Evolutionary conservation across 2,113 vertebrate species (phyloP).

Genomic region (Phaethornis superciliosus): DNA sequence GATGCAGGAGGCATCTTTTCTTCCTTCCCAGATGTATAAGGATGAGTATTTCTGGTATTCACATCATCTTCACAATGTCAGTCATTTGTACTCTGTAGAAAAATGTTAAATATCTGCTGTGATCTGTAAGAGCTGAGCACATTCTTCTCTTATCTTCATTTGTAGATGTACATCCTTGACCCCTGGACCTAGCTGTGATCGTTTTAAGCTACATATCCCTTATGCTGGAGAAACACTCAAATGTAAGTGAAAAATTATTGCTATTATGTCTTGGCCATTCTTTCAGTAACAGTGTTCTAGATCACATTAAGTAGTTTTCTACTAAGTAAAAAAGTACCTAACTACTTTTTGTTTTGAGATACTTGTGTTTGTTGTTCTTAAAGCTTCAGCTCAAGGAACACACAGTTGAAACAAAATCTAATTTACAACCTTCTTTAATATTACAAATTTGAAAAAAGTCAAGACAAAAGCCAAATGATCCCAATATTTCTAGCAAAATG

Average conservation of each 20-base stretch:
- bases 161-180: conserved; percentile 93
- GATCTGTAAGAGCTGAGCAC: background rate
- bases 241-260: conserved; percentile 82
- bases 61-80: background rate
- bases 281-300: background rate
- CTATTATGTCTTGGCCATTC: background rate
- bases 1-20: background rate
- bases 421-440: background rate
- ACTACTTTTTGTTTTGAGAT: background rate
- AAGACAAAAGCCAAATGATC: background rate
- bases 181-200: conserved; percentile 93
- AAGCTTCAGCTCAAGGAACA: background rate
- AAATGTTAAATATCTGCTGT: background rate
- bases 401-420: accelerated
- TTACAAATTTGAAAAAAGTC: background rate
- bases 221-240: conserved; percentile 98
- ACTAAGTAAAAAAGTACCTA: background rate
- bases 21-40: background rate
- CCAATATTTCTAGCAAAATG: background rate
- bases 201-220: conserved; percentile 97
- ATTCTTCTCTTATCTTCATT: conserved; percentile 8
- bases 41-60: background rate
- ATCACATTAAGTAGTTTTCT: background rate
- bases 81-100: background rate
- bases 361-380: background rate